Base-by-base conservation (phyloP, 2,888 invertebrate genomes). In the Punctoribates punctum region DNA sequence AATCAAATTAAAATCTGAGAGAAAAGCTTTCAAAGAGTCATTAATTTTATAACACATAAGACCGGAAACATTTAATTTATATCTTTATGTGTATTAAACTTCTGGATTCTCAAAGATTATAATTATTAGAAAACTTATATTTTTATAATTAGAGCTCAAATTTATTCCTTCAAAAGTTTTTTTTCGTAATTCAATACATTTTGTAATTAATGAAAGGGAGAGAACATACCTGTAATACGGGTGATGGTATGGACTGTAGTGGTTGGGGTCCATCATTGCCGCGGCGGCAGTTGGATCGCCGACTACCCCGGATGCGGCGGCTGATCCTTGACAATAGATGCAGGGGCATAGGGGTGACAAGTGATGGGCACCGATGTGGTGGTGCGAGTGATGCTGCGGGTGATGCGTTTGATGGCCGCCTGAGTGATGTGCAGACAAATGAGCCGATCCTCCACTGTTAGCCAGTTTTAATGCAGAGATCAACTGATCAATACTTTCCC, bases 161-260 rank as follows among this genome's bases (percentile, higher is more conserved):
- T 17, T 13, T 54, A 13, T 54, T 6, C 5, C 5, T 54, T 5
- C 8, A 54, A 54, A 54, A 11, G 54, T 54, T 11, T 54, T 54
- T 5, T 54, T 13, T n/a, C n/a, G n/a, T n/a, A n/a, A n/a, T n/a
- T n/a, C n/a, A n/a, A n/a, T n/a, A n/a, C n/a, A n/a, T n/a, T n/a
- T n/a, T n/a, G n/a, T n/a, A n/a, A n/a, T n/a, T n/a, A n/a, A n/a
- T n/a, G n/a, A n/a, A n/a, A n/a, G n/a, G n/a, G n/a, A n/a, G 20
- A 54, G 15, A 17, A 6, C 51, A 70, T 70, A 77, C 77, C 77
- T 77, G 77, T 77, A 77, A 42, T 77, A 77, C 20, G 77, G 75
- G 70, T 76, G 77, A 62, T 70, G 73, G 70, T 77, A 75, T 20
- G 76, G 73, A 27, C 42, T 62, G 38, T 67, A 76, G 34, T 73